These are phyloP conservation scores for Heliocidaris erythrogramma DNA, from an alignment of 35 echinoderm and acorn worm genomes.

Conservation along the genomic window DNA sequence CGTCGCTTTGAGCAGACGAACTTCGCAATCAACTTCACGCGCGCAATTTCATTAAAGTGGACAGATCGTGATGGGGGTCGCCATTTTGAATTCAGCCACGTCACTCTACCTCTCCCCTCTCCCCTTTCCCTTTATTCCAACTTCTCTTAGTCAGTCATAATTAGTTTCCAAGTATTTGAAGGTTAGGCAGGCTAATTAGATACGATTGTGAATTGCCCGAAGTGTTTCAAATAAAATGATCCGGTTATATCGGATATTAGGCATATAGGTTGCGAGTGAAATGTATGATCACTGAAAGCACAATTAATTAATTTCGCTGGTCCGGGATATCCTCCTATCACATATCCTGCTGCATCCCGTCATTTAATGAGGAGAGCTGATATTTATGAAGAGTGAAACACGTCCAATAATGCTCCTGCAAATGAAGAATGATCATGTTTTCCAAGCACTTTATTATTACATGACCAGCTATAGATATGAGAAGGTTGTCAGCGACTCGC, in stretches of 20 bases:
- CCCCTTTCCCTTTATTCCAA: not conserved
- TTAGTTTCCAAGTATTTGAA: conserved; percentile 31
- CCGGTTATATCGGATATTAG: not conserved
- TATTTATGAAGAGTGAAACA: conserved; percentile 3
- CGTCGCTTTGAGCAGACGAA: not conserved
- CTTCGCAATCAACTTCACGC: conserved; percentile 36
- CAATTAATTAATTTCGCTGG: conserved; percentile 1
- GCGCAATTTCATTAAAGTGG: not conserved
- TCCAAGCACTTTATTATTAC: not conserved
- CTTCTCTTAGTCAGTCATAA: not conserved
- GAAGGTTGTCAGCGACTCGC: not conserved
- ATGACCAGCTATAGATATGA: not conserved
- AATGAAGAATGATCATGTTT: conserved; percentile 18
- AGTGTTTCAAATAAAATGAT: conserved; percentile 41
- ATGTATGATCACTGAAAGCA: not conserved
- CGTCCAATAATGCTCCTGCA: not conserved
- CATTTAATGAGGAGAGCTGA: not conserved
- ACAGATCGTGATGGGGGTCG: not conserved
- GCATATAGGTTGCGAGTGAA: not conserved
- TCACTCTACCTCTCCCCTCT: not conserved
- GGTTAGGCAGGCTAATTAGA: conserved; percentile 49
- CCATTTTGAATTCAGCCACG: conserved; percentile 22
- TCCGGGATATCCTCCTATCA: not conserved
- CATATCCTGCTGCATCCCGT: not conserved
- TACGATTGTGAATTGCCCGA: conserved; percentile 40